Conservation (phyloP, 2,113 vertebrate species). For the Psephotus haematonotus region DNA sequence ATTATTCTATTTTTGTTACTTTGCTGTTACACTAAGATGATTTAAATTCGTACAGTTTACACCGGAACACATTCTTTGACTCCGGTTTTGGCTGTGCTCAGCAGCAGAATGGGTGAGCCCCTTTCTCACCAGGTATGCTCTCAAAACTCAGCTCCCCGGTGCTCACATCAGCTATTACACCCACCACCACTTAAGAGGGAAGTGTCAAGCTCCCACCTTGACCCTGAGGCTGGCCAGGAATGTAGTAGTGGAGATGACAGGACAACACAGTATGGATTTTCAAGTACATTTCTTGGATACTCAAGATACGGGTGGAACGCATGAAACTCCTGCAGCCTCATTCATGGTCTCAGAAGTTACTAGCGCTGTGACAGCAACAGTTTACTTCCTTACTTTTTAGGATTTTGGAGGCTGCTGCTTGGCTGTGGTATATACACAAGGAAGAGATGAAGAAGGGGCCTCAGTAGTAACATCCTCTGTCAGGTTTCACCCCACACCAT, state of each 20-base stretch:
- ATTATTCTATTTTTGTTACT: background rate
- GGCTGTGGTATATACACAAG: fast-evolving
- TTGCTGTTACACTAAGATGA: background rate
- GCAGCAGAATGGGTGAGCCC: background rate
- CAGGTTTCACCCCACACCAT: fast-evolving
- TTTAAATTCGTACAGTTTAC: background rate
- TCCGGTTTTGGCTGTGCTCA: background rate
- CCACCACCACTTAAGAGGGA: fast-evolving
- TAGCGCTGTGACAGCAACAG: no score
- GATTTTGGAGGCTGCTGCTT: background rate
- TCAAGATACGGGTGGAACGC: background rate
- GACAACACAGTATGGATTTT: fast-evolving
- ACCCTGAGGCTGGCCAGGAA: background rate
- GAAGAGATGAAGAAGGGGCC: background rate
- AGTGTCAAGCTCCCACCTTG: fast-evolving
- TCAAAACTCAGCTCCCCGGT: background rate
- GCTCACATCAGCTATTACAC: background rate
- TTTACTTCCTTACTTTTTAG: background rate
- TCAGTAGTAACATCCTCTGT: fast-evolving
- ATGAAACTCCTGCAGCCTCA: background rate
- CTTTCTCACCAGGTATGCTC: background rate
- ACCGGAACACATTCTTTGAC: fast-evolving
- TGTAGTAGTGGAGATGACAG: no score
- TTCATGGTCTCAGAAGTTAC: background rate
- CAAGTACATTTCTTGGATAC: background rate